phyloP scores from a whole-genome alignment of 2,888 invertebrate species.

The Omphaloscelis lunosa region DNA sequence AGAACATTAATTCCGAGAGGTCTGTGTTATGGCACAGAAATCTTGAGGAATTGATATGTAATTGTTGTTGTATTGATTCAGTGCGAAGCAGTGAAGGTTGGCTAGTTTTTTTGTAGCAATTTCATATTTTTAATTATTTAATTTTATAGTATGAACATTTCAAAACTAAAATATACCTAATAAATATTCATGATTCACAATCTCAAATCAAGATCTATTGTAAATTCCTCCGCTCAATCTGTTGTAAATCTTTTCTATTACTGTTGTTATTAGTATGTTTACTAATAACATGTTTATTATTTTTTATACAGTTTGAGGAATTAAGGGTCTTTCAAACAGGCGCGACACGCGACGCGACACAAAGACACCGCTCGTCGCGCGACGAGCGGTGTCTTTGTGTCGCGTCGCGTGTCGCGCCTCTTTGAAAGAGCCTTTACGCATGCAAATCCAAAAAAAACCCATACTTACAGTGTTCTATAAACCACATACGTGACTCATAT shows the following conservation, averaged over 20 bases:
- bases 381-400: too few species aligned
- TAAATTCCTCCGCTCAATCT: not conserved
- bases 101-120: too few species aligned
- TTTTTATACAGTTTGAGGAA: not conserved
- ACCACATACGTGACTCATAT: constrained; percentile 39
- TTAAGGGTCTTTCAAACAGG: too few species aligned
- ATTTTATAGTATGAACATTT: not conserved
- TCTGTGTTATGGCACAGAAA: not conserved
- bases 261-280: too few species aligned
- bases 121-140: not conserved
- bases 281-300: not conserved
- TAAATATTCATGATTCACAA: not conserved
- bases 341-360: too few species aligned
- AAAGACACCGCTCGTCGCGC: too few species aligned
- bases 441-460: not conserved
- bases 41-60: not conserved
- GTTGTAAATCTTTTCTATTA: not conserved
- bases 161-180: not conserved
- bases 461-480: not conserved
- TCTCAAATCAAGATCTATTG: not conserved
- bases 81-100: too few species aligned
- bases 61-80: not conserved
- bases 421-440: too few species aligned
- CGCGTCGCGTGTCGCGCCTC: too few species aligned
- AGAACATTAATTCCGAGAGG: not conserved